Conservation (phyloP, 2,797 vertebrate species). For the Protosalanx chinensis region DNA sequence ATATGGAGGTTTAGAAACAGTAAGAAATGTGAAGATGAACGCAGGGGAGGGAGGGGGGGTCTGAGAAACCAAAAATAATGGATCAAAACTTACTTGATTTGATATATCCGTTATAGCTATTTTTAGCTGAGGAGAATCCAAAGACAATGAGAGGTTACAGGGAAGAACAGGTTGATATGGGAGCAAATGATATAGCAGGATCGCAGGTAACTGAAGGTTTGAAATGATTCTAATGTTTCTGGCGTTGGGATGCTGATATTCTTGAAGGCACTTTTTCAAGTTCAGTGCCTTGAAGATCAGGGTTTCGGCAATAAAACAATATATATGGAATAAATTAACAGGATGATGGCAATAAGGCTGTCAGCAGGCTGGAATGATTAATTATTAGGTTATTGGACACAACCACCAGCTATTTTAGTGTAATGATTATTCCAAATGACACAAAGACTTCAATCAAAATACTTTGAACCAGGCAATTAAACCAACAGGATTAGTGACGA, state of each 20-base stretch:
- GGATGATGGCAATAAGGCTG: slow-evolving; percentile 8
- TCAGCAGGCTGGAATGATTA: slow-evolving; percentile 18
- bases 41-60: slow-evolving; percentile 25
- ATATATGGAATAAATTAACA: slow-evolving; percentile 31
- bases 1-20: slow-evolving; percentile 41
- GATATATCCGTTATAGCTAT: slow-evolving; percentile 84
- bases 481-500: not conserved
- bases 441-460: not conserved
- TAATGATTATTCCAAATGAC: slow-evolving; percentile 3
- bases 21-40: slow-evolving; percentile 26
- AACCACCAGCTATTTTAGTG: slow-evolving; percentile 7
- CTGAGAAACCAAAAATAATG: slow-evolving; percentile 42
- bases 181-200: slow-evolving; percentile 52
- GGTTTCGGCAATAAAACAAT: slow-evolving; percentile 41
- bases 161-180: slow-evolving; percentile 51
- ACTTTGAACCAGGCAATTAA: no score
- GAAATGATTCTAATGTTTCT: slow-evolving; percentile 19
- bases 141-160: slow-evolving; percentile 70
- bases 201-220: slow-evolving; percentile 35
- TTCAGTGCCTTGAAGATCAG: slow-evolving; percentile 39
- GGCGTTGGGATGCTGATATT: slow-evolving; percentile 24
- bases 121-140: slow-evolving; percentile 79
- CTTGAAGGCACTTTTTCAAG: slow-evolving; percentile 42
- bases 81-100: slow-evolving; percentile 80
- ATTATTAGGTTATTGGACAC: not conserved